These are phyloP conservation scores for Porites lutea DNA, from an alignment of 64 coral and sea anemone genomes.

Conservation along the genomic window DNA sequence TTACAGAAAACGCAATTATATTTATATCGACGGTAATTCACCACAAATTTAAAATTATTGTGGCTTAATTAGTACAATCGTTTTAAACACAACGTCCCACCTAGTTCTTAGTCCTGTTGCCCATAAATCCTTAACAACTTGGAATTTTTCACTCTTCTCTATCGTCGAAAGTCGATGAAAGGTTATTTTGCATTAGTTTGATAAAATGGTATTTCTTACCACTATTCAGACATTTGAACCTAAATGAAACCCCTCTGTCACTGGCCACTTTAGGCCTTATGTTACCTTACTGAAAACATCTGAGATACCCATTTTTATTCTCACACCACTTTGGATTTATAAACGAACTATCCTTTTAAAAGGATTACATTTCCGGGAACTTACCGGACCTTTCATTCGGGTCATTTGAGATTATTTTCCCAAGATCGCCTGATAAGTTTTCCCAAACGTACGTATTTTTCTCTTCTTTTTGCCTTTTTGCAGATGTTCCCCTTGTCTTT, in stretches of 20 bases:
- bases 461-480: neutral
- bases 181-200: no score
- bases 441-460: neutral
- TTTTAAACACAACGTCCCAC: constrained; percentile 9
- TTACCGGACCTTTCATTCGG: neutral
- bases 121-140: neutral
- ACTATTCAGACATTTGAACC: no score
- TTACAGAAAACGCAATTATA: neutral
- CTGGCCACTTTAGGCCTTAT: neutral
- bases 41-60: neutral
- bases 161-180: neutral
- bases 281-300: neutral
- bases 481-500: constrained; percentile 15
- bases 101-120: neutral
- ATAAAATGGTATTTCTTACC: no score
- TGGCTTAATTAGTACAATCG: neutral
- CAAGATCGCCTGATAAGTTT: neutral
- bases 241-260: neutral
- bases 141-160: neutral
- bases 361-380: neutral
- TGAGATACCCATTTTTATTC: neutral
- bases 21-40: neutral
- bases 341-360: neutral
- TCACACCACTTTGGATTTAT: neutral
- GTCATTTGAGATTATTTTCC: neutral